phyloP scores from a whole-genome alignment of 2,113 vertebrate species.

The Cyrtonyx montezumae region DNA sequence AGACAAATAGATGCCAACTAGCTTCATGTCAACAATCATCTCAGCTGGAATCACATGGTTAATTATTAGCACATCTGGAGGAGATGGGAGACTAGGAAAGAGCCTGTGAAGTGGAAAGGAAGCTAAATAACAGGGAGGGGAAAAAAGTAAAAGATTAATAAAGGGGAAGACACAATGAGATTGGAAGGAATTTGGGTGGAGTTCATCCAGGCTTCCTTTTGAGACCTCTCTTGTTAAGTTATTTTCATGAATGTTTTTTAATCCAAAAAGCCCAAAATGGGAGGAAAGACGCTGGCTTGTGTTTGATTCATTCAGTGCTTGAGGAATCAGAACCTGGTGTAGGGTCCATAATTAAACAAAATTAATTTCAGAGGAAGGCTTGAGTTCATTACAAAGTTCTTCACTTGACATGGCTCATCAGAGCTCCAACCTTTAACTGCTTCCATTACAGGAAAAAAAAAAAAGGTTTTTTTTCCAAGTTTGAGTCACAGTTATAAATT shows the following conservation, averaged over 20 bases:
- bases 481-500: conserved; percentile 12
- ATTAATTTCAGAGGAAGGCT: neutral
- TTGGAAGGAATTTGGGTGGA: neutral
- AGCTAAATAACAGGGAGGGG: neutral
- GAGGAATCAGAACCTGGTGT: neutral
- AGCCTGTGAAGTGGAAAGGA: neutral
- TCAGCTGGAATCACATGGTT: neutral
- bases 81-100: neutral
- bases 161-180: neutral
- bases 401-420: neutral
- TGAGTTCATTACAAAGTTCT: neutral
- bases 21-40: neutral
- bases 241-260: neutral
- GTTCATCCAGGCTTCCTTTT: neutral
- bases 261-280: neutral
- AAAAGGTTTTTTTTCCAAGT: neutral
- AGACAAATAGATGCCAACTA: neutral
- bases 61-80: neutral
- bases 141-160: neutral
- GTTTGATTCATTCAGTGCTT: neutral
- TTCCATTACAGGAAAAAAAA: neutral
- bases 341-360: neutral
- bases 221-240: neutral
- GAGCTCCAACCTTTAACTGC: neutral
- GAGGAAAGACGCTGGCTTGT: neutral